A percentile compares a stretch with the other conserved stretches of the same genome.
Evolutionary conservation across 2,888 invertebrate species (phyloP).

Genomic region (Ormyrus labotus): DNA sequence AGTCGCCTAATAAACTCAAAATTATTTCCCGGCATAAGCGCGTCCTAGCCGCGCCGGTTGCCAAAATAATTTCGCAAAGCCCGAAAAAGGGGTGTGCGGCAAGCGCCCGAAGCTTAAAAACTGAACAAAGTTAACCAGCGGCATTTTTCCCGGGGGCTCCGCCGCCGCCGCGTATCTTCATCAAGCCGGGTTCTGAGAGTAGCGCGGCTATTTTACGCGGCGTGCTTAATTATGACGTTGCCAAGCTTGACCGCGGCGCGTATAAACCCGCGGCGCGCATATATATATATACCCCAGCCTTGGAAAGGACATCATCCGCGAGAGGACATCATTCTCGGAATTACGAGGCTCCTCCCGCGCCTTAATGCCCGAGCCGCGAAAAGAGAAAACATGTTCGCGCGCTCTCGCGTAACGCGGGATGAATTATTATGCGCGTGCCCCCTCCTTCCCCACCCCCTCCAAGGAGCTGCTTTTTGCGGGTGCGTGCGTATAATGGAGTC

Average conservation of each 20-base stretch:
- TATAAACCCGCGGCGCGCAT: neutral
- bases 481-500: too few species aligned
- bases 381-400: constrained; percentile 43
- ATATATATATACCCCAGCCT: neutral
- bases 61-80: constrained; percentile 7
- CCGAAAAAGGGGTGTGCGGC: neutral
- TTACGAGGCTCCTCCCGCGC: constrained; percentile 51
- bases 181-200: constrained; percentile 11
- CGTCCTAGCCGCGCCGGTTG: neutral
- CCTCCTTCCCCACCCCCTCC: too few species aligned
- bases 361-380: constrained; percentile 37
- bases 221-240: constrained; percentile 43
- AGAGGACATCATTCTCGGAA: constrained; percentile 49
- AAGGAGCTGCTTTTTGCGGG: too few species aligned
- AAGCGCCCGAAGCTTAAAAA: constrained; percentile 5
- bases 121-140: constrained; percentile 19
- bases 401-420: constrained; percentile 29
- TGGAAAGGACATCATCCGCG: constrained; percentile 20
- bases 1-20: too few species aligned
- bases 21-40: too few species aligned
- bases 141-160: neutral
- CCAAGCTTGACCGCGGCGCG: neutral
- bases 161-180: constrained; percentile 28
- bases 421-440: constrained; percentile 20
- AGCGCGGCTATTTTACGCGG: constrained; percentile 40